Base-by-base conservation (phyloP, 2,113 vertebrate species). In the Diadophis punctatus region DNA sequence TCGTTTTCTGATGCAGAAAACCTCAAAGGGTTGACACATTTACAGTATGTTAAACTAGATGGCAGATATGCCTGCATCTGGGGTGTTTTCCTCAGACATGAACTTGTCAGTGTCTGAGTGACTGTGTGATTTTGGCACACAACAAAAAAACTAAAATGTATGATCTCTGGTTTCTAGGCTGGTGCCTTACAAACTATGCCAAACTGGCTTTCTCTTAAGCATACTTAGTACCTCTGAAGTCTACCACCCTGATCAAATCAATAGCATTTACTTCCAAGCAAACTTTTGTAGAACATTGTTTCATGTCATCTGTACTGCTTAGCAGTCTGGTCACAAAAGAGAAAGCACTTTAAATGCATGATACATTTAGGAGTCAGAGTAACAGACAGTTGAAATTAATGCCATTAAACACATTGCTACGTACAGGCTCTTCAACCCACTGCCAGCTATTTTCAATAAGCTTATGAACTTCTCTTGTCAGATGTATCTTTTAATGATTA, bases 391-490 rank as follows among this genome's bases (percentile, higher is more conserved):
- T 23, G 49, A 23, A 90, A 90, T 86, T 56, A 90, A 90, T 34
- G 60, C 89, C 43, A 58, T 91, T 86, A 91, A 86, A 91, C 43
- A 12, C 80, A 58, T 55, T 34, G 53, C 80, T 30, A 56, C 14
- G 3, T 86, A 30, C 43, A 86, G 0, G 14, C 53, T n/a, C 48
- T 91, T 86, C 87, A 74, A 74, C 91, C 23, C 56, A 43, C 74
- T 80, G 34, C 74, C 74, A 80, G 34, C 18, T 39, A 43, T 16
- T 4, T 88, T 88, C 43, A 53, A 53, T 86, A n/a, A 91, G 84
- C 55, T 58, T 86, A 87, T 87, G 43, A 91, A 91, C 80, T 91
- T 86, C 80, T 91, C 80, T 91, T 58, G 53, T 91, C 80, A 85
- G 27, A 11, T 58, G 39, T 86, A 56, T 25, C 90, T 25, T 16